phyloP scores from a whole-genome alignment of 2,888 invertebrate genomes.

The Platycheirus albimanus region DNA sequence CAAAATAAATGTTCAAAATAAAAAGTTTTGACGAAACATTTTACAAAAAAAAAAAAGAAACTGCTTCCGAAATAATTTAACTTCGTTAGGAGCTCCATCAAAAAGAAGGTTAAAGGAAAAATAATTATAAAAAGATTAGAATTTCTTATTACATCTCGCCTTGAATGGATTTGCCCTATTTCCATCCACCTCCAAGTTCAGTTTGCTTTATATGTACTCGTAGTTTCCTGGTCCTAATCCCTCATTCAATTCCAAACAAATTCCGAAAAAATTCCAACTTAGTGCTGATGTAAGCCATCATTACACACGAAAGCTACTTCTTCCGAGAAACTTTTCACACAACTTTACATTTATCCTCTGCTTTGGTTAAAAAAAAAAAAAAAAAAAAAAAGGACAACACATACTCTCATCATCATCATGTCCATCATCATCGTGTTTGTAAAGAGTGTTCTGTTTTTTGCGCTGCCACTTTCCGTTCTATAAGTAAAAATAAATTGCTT shows the following conservation, averaged over 20 bases:
- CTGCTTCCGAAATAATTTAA: too few relatives aligned
- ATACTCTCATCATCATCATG: constrained; percentile 64
- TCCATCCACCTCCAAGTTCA: background rate
- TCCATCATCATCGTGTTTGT: constrained; percentile 59
- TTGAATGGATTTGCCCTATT: constrained; percentile 16
- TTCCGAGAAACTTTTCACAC: constrained; percentile 51
- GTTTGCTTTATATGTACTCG: constrained; percentile 1
- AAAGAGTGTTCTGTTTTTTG: constrained; percentile 36
- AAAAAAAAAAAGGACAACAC: constrained; percentile 32
- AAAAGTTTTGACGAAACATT: too few relatives aligned
- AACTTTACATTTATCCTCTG: constrained; percentile 13
- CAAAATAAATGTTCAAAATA: too few relatives aligned
- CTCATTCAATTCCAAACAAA: constrained; percentile 17
- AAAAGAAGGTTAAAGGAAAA: too few relatives aligned
- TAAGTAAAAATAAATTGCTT: constrained; percentile 73
- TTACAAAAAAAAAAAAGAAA: too few relatives aligned
- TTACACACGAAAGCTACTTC: constrained; percentile 39
- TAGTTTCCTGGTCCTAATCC: constrained; percentile 1
- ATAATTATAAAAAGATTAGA: background rate
- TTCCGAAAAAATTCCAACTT: background rate
- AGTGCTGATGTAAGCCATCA: constrained; percentile 42
- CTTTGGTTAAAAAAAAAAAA: background rate
- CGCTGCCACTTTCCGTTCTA: constrained; percentile 49
- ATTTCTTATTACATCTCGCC: background rate
- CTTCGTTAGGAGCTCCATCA: too few relatives aligned